These are phyloP conservation scores for Microcebus tavaratra DNA, from an alignment of 2,113 vertebrate species.

Conservation along the genomic window DNA sequence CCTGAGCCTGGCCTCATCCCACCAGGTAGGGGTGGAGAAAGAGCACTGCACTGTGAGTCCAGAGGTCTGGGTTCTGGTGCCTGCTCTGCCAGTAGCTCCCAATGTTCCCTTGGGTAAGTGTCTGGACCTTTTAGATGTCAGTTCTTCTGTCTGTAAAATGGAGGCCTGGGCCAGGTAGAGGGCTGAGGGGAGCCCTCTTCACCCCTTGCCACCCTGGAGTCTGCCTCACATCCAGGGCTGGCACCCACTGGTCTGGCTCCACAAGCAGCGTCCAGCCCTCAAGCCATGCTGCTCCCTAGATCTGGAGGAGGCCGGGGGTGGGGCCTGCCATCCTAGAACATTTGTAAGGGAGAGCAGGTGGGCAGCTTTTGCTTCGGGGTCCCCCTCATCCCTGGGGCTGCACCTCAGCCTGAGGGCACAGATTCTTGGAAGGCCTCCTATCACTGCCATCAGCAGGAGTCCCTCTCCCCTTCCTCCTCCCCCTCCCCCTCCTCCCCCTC, in stretches of 20 bases:
- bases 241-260: background rate
- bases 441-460: background rate
- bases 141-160: background rate
- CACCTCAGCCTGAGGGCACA: background rate
- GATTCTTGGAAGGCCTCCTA: background rate
- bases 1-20: background rate
- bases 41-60: background rate
- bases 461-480: too few species aligned
- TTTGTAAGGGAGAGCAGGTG: background rate
- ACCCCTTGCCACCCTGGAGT: background rate
- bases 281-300: background rate
- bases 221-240: background rate
- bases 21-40: background rate
- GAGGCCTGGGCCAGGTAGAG: background rate
- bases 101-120: rapidly evolving
- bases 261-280: background rate
- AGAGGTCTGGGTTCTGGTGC: background rate
- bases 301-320: background rate
- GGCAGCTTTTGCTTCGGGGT: too few species aligned
- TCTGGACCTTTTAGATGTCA: background rate
- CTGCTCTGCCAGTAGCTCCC: background rate
- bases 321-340: background rate
- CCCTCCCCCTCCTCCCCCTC: background rate
- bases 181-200: background rate
- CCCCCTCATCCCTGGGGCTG: background rate